These are phyloP conservation scores for Ginglymostoma cirratum DNA, from an alignment of 2,113 vertebrate species.

Conservation along the genomic window DNA sequence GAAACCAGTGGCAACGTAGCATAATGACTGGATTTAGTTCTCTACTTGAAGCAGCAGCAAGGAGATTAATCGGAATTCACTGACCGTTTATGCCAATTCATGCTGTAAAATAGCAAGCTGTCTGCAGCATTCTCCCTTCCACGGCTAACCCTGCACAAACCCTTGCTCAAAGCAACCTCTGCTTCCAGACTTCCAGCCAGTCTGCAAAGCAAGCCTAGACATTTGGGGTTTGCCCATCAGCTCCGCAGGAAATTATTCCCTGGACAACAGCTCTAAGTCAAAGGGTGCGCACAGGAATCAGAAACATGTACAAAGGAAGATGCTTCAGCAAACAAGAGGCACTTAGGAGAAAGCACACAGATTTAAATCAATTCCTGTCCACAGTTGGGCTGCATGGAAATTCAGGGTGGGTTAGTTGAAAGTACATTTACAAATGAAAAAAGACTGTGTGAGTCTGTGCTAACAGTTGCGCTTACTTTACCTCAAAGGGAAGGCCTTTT, in stretches of 20 bases:
- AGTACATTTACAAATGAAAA: constrained; percentile 1
- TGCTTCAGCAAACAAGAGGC: background rate
- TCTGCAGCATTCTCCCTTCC: background rate
- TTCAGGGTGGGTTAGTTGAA: background rate
- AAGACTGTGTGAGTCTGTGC: background rate
- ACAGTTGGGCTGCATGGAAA: background rate
- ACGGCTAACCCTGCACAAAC: background rate
- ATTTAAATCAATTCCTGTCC: constrained; percentile 6
- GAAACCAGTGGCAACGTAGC: background rate
- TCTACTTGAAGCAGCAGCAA: background rate
- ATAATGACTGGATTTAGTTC: background rate
- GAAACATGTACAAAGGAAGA: background rate
- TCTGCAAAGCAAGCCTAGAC: background rate
- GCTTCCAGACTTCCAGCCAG: background rate
- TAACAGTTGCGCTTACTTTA: constrained; percentile 15
- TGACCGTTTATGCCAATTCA: background rate
- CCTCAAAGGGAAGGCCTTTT: background rate
- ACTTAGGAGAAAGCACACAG: background rate
- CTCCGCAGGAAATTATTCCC: background rate
- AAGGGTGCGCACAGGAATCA: background rate
- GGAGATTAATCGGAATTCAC: background rate
- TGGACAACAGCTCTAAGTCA: background rate
- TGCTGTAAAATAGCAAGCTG: background rate
- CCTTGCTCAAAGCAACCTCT: background rate
- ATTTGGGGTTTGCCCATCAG: background rate